Base-by-base conservation (phyloP, 2,888 invertebrate species). In the Agonopterix arenella region DNA sequence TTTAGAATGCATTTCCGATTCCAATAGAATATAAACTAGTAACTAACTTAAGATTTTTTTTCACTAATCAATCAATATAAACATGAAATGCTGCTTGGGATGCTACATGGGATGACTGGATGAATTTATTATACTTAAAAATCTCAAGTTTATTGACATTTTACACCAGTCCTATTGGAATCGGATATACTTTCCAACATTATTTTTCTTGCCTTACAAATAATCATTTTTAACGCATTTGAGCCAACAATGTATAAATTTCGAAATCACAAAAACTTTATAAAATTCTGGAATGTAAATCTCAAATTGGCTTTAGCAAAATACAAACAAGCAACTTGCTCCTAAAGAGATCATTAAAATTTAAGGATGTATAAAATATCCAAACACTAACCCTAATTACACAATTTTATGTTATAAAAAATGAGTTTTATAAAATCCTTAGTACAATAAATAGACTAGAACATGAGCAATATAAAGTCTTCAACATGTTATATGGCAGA, bases 401-500 rank as follows among this genome's bases (percentile, higher is more conserved):
- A 28, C 45, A 50, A 8, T 28, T 47, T 46, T 1, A 16, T 40
- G 5, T 36, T 36, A 10, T 42, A 13, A 41, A 36, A 49, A 36
- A 47, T 44, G 50, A 50, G 44, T 51, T 51, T 40, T 46, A 48
- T 36, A 52, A 52, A 52, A 48, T 45, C 48, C 46, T 50, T 49
- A 52, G 3, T 49, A 37, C 37, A 43, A 43, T 42, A 76, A 80
- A 79, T 81, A 88, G 88, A 89, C 88, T 89, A 89, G 88, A 86
- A 82, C 73, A 84, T 89, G 88, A 89, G 88, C 88, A 88, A 85
- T 79, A 77, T 40, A 75, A 57, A 80, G 78, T 80, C 77, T 81
- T 76, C 67, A 69, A 70, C 71, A 64, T 28, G 66, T 70, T 64
- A 70, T 77, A 85, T 84, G 84, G 84, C 84, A 78, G 70, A 74